These are phyloP conservation scores for Ariopsis seemanni DNA, from an alignment of 2,113 vertebrate species.

Conservation along the genomic window DNA sequence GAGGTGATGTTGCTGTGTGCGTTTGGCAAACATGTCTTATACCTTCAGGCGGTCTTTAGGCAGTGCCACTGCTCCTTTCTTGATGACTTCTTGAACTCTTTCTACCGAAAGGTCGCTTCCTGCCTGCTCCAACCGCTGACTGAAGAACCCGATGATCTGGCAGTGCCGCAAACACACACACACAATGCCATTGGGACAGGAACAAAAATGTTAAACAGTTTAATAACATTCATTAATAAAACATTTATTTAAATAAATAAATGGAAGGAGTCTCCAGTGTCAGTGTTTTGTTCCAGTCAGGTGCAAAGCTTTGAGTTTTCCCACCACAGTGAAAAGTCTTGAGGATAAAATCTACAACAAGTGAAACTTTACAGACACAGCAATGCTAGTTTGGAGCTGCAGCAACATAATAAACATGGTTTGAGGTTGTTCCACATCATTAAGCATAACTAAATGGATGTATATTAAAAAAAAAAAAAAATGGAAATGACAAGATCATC, in stretches of 20 bases:
- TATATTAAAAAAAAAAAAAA: too few species aligned
- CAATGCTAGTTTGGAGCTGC: background rate
- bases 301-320: background rate
- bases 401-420: background rate
- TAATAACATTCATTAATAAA: background rate
- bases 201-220: background rate
- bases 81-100: constrained; percentile 95
- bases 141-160: constrained; percentile 96
- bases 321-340: background rate
- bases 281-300: background rate
- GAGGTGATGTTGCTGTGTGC: background rate
- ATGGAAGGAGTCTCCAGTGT: background rate
- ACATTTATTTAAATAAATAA: background rate
- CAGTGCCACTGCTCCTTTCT: constrained; percentile 91
- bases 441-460: too few species aligned
- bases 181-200: background rate
- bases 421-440: too few species aligned
- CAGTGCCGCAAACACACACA: background rate
- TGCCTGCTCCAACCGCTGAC: constrained; percentile 88
- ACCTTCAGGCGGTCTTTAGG: constrained; percentile 95
- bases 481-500: too few species aligned
- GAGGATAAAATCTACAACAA: too few species aligned
- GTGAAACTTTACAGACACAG: background rate
- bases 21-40: constrained; percentile 51
- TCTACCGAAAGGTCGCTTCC: constrained; percentile 95